Conservation (phyloP, 2,888 invertebrate genomes). For the Ormyrus labotus region DNA sequence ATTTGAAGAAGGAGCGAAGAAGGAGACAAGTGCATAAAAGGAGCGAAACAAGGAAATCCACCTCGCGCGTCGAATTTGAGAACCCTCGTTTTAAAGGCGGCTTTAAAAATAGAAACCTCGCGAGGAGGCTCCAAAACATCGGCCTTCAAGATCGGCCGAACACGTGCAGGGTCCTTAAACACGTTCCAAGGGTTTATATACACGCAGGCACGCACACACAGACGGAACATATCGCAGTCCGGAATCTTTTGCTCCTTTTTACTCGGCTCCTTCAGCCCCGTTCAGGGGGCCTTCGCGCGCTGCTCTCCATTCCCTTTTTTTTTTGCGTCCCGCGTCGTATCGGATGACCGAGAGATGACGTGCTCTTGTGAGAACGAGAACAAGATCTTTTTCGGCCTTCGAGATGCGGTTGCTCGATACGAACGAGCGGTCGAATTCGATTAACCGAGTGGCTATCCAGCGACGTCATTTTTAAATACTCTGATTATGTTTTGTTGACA, state of each 20-base stretch:
- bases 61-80: slow-evolving; percentile 16
- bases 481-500: too few species aligned
- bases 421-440: slow-evolving; percentile 17
- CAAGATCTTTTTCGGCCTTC: slow-evolving; percentile 20
- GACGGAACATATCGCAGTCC: slow-evolving; percentile 20
- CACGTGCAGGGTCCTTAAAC: slow-evolving; percentile 37
- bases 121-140: slow-evolving; percentile 37
- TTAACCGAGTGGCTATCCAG: background rate
- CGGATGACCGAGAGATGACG: slow-evolving; percentile 28
- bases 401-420: slow-evolving; percentile 8
- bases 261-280: background rate
- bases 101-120: slow-evolving; percentile 50
- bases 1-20: background rate
- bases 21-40: background rate
- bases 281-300: too few species aligned
- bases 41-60: slow-evolving; percentile 4
- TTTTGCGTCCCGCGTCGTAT: background rate
- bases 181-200: background rate
- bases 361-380: slow-evolving; percentile 45
- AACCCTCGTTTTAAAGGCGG: slow-evolving; percentile 35
- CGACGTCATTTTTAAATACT: too few species aligned
- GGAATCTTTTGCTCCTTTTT: slow-evolving; percentile 22
- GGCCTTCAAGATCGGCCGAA: slow-evolving; percentile 39
- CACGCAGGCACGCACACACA: background rate
- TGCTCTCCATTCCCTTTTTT: too few species aligned